Evolutionary conservation across 2,888 invertebrate species (phyloP).

Genomic region (Nudaria mundana): DNA sequence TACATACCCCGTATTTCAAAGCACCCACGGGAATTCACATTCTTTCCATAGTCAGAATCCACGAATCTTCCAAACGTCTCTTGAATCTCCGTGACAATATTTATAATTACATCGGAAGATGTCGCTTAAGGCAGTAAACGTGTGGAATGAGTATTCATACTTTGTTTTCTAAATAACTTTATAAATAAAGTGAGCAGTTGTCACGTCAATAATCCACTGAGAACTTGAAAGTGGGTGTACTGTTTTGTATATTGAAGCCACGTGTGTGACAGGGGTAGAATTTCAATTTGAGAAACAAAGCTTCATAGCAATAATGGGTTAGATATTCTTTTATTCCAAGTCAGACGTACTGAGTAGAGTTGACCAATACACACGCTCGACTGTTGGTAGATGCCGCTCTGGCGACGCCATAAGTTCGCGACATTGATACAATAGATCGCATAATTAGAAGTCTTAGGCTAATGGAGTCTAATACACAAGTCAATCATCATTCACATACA

Average conservation of each 20-base stretch:
- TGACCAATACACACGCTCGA: too few relatives aligned
- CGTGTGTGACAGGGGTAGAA: slow-evolving; percentile 3
- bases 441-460: too few relatives aligned
- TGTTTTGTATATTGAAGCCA: slow-evolving; percentile 9
- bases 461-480: too few relatives aligned
- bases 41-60: slow-evolving; percentile 5
- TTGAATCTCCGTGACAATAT: slow-evolving; percentile 4
- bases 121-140: slow-evolving; percentile 4
- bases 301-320: slow-evolving; percentile 1
- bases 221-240: slow-evolving; percentile 8
- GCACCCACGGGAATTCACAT: slow-evolving; percentile 8
- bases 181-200: slow-evolving; percentile 13
- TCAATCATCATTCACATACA: too few relatives aligned
- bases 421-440: too few relatives aligned
- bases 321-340: too few relatives aligned
- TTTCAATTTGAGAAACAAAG: slow-evolving; percentile 10
- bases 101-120: slow-evolving; percentile 6
- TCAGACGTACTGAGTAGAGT: too few relatives aligned
- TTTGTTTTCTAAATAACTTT: slow-evolving; percentile 8
- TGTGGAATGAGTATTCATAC: slow-evolving; percentile 5
- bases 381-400: too few relatives aligned
- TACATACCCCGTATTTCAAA: slow-evolving; percentile 5
- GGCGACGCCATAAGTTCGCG: too few relatives aligned
- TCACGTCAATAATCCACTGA: slow-evolving; percentile 10
- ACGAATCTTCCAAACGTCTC: slow-evolving; percentile 5